Base-by-base conservation (phyloP, 1,140 invertebrate species). In the Bombus terrestris region DNA sequence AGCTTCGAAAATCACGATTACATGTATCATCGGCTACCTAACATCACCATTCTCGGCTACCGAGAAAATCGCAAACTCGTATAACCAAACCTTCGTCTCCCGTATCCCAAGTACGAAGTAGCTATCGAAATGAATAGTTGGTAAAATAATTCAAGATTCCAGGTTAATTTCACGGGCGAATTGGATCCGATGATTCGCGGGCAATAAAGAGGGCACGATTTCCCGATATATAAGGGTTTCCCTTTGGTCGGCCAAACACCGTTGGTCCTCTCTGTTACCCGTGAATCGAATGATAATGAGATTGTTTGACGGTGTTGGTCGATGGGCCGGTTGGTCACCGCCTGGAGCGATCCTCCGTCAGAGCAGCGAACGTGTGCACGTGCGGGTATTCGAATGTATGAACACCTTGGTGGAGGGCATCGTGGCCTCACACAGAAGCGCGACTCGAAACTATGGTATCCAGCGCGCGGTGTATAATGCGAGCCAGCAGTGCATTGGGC, bases 251-350 rank as follows among this genome's bases (percentile, higher is more conserved):
- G 59, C 4, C 28, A 62, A 62, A 47, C 77, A 81, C 72, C 64
- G 79, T 69, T 74, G 62, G 59, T 53, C 71, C 81, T 90, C 88
- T 92, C 91, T 91, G 92, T 93, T 93, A 91, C 87, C 91, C 91
- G 89, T 93, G 92, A 93, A 93, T 94, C 92, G 92, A 93, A 94
- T 93, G 92, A 93, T 93, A 94, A 94, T 93, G 91, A 93, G 92
- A 91, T 93, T 92, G 91, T 92, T 93, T 91, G 83, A 86, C 81
- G 83, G 87, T 81, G 83, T 66, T 76, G 85, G 78, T 66, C 88
- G 74, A 68, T 69, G 78, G 73, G 72, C 78, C 82, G 75, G 71
- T 80, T 73, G 89, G 86, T 86, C 89, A 88, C 59, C 47, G 89
- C 89, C 79, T n/a, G 73, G 28, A 81, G 89, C 86, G 74, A 85